Evolutionary conservation across 2,113 vertebrate genomes (phyloP).

Genomic region (Ascaphus truei): DNA sequence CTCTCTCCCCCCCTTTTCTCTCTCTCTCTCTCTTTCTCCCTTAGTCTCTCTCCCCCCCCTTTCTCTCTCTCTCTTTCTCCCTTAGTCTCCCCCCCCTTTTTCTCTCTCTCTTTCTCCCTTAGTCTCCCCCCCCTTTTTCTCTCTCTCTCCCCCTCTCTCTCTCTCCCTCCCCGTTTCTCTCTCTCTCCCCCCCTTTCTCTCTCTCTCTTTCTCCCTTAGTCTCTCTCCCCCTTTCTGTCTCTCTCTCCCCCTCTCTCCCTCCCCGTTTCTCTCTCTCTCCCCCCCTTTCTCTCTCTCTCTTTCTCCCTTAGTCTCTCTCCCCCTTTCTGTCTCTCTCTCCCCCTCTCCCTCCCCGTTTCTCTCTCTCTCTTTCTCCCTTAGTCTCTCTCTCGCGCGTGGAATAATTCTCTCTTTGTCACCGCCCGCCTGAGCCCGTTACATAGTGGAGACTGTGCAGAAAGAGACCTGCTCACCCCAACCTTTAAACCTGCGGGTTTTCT

Average conservation of each 20-base stretch:
- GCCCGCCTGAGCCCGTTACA: neutral
- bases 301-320: neutral
- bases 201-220: neutral
- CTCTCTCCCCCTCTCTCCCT: too few species aligned
- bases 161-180: neutral
- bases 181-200: conserved; percentile 4
- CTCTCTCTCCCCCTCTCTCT: neutral
- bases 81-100: conserved; percentile 10
- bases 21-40: neutral
- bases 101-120: neutral
- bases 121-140: conserved; percentile 15
- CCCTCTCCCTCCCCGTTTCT: conserved; percentile 1
- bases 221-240: neutral
- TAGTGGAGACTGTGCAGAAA: neutral
- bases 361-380: neutral
- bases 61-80: conserved; percentile 16
- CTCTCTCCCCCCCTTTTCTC: conserved; percentile 6
- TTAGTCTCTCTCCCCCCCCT: neutral
- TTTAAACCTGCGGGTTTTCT: neutral
- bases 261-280: neutral
- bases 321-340: neutral
- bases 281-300: neutral
- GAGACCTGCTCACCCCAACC: neutral
- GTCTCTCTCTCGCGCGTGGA: neutral
- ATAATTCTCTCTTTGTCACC: conserved; percentile 26